Base-by-base conservation (phyloP, 2,113 vertebrate genomes). In the Muscicapa adusta region DNA sequence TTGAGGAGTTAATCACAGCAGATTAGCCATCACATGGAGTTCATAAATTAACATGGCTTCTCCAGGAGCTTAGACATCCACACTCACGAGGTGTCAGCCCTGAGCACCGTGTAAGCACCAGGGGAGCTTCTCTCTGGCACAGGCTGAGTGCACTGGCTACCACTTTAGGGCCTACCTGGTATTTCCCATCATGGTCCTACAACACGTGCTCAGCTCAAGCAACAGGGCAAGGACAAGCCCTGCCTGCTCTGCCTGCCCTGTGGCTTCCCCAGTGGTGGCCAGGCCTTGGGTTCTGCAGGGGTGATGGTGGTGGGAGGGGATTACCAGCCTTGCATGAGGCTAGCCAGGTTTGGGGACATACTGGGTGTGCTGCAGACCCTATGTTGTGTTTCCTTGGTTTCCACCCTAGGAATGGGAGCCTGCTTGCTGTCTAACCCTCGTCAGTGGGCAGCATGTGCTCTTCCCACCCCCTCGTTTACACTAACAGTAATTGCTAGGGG, bases 61-160 rank as follows among this genome's bases (percentile, higher is more conserved):
- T 87, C 36, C 0, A 1, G 36, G 25, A 45, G 72, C 25, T 84
- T 43, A 42, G 72, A 65, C 71, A 66, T 63, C 31, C 63, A 40
- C 18, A 34, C 22, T 22, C 18, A 31, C 20, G 14, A 33, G 24
- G 9, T 53, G 31, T 38, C 12, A 61, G 38, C 56, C 78, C 38
- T 57, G 60, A 57, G 70, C 6, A 0, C 5, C 36, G 56, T 18
- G 7, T 51, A n/a, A 73, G 54, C 61, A 36, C 17, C 22, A 12
- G 5, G 6, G 34, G 36, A 48, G 24, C n/a, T 38, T 47, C 51
- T 43, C 33, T 38, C 31, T 1, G 0, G 25, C 13, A 12, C 0
- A 0, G 12, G 34, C 53, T 1, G 8, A 86, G 67, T 4, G 2
- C 0, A 2, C n/a, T 65, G 60, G 19, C 25, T 23, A 17, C 36